These are phyloP conservation scores for Cyphomyrus discorhynchus DNA, from an alignment of 2,113 vertebrate genomes.

Conservation along the genomic window DNA sequence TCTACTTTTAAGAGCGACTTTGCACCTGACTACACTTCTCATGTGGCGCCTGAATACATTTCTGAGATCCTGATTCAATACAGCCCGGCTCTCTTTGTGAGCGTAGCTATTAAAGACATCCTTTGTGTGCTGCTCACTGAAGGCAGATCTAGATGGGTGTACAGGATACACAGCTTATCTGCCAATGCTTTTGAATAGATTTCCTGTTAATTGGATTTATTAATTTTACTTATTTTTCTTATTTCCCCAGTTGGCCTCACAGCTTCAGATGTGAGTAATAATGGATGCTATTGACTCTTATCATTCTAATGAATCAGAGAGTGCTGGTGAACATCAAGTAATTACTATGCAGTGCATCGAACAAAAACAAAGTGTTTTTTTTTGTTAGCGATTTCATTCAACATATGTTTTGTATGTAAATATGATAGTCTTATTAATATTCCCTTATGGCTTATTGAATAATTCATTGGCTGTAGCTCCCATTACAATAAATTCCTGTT, in stretches of 20 bases:
- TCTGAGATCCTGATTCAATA: background rate
- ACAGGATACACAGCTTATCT: background rate
- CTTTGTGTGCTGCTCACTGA: background rate
- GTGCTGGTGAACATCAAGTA: background rate
- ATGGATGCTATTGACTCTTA: background rate
- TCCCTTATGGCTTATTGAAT: background rate
- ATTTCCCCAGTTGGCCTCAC: background rate
- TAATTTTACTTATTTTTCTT: background rate
- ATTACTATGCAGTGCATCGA: background rate
- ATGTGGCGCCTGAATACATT: background rate
- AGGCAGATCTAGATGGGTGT: background rate
- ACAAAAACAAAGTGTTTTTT: background rate
- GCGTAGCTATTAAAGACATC: background rate
- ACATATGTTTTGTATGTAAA: background rate
- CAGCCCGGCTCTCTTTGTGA: background rate
- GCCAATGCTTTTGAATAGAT: background rate
- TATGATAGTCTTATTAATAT: background rate
- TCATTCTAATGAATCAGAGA: background rate
- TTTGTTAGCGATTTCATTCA: background rate
- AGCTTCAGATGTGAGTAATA: background rate
- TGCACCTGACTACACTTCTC: background rate
- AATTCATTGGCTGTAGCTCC: background rate
- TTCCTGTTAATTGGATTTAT: background rate
- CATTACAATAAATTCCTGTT: background rate
- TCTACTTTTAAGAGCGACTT: background rate